Conservation (phyloP, 2,888 invertebrate genomes). For the Pristionchus maxplancki region DNA sequence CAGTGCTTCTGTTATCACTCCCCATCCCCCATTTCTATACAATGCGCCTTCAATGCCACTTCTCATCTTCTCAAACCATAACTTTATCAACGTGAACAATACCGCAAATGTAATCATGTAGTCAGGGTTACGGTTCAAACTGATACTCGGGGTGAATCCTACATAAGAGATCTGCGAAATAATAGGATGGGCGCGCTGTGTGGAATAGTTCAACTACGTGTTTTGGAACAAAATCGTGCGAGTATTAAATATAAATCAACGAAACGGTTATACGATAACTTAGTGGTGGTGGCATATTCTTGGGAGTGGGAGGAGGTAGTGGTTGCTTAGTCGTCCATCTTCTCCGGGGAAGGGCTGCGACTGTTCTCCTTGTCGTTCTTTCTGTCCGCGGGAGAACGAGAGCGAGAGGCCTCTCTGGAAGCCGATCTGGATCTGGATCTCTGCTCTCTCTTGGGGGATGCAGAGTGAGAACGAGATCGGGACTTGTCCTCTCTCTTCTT, state of each 20-base stretch:
- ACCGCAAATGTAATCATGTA: background rate
- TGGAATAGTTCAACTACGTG: background rate
- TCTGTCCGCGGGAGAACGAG: slow-evolving; percentile 23
- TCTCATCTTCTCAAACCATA: background rate
- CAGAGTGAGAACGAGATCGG: slow-evolving; percentile 6
- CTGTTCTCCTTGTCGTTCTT: slow-evolving; percentile 35
- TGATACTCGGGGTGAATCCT: background rate
- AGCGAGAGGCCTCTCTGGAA: slow-evolving; percentile 1
- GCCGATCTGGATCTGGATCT: background rate
- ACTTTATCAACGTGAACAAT: slow-evolving; percentile 39
- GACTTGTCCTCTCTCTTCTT: slow-evolving; percentile 23
- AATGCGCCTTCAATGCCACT: background rate
- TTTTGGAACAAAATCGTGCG: background rate
- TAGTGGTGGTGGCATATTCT: no score
- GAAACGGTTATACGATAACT: background rate
- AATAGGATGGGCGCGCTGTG: background rate
- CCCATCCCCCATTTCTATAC: no score
- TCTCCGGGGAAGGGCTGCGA: slow-evolving; percentile 26
- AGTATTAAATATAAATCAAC: slow-evolving; percentile 19
- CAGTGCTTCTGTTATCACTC: no score
- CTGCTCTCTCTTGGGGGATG: slow-evolving; percentile 12
- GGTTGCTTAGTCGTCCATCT: slow-evolving; percentile 29
- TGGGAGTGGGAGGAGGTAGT: background rate
- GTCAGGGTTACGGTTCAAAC: slow-evolving; percentile 34
- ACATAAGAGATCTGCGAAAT: slow-evolving; percentile 7